phyloP scores from a whole-genome alignment of 2,797 vertebrate species.

The Clarias fuscus region DNA sequence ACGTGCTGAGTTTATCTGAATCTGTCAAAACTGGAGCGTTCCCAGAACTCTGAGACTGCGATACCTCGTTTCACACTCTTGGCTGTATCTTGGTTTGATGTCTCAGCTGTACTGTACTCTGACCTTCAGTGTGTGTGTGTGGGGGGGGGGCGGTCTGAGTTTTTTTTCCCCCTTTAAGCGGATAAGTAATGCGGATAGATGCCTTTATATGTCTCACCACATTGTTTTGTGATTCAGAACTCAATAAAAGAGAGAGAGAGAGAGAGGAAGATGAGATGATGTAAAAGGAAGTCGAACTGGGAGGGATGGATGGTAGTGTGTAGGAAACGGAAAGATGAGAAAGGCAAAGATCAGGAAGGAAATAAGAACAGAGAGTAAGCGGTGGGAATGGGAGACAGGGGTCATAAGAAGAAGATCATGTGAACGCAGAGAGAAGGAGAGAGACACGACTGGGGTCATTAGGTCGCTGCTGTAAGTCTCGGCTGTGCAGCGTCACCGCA shows the following conservation, averaged over 20 bases:
- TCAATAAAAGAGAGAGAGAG: not conserved
- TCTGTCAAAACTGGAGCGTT: slow-evolving; percentile 24
- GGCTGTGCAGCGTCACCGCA: slow-evolving; percentile 37
- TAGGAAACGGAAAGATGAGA: slow-evolving; percentile 33
- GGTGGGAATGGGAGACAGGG: slow-evolving; percentile 8
- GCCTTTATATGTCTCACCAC: not conserved
- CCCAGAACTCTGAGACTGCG: slow-evolving; percentile 28
- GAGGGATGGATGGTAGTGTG: slow-evolving; percentile 1
- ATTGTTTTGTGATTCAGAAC: not conserved
- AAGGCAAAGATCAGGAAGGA: slow-evolving; percentile 43
- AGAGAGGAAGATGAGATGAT: not conserved
- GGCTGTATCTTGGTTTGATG: slow-evolving; percentile 28
- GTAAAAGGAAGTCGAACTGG: slow-evolving; percentile 15
- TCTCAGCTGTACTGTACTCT: slow-evolving; percentile 17
- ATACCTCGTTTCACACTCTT: slow-evolving; percentile 36
- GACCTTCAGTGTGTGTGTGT: slow-evolving; percentile 20
- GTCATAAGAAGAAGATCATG: slow-evolving; percentile 8
- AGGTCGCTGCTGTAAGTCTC: slow-evolving; percentile 34
- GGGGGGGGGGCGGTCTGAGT: slow-evolving; percentile 23
- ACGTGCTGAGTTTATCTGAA: slow-evolving; percentile 32
- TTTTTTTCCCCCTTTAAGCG: not conserved
- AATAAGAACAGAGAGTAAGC: not conserved
- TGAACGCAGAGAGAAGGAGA: slow-evolving; percentile 9
- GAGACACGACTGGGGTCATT: slow-evolving; percentile 18
- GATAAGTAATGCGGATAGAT: not conserved